These are phyloP conservation scores for Lasioglossum marginatum DNA, from an alignment of 2,888 invertebrate species.

Conservation along the genomic window DNA sequence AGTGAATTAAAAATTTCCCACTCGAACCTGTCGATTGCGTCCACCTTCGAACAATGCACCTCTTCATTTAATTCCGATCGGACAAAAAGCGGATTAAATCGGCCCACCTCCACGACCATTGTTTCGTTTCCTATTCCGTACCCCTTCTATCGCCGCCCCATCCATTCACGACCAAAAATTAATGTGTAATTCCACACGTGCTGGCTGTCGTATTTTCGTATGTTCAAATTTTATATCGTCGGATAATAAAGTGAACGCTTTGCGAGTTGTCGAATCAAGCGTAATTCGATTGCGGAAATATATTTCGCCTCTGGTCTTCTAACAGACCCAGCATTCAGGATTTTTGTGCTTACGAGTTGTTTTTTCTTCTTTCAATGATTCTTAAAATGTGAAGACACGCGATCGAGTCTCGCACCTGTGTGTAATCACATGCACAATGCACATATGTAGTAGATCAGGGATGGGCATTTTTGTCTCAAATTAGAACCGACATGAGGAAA, in stretches of 20 bases:
- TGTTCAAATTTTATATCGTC: neutral
- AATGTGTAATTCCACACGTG: neutral
- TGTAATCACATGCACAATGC: too few species aligned
- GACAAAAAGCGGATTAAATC: slow-evolving; percentile 40
- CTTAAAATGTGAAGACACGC: too few species aligned
- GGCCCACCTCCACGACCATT: neutral
- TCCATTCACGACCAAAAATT: slow-evolving; percentile 5
- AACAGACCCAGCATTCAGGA: neutral
- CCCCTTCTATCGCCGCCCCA: neutral
- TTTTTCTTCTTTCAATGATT: too few species aligned
- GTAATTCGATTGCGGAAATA: neutral
- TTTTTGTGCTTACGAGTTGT: too few species aligned
- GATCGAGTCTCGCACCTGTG: too few species aligned
- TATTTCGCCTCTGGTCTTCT: neutral
- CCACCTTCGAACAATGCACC: slow-evolving; percentile 36
- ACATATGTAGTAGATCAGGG: too few species aligned
- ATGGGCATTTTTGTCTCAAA: too few species aligned
- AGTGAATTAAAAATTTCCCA: slow-evolving; percentile 69
- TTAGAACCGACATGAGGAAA: too few species aligned
- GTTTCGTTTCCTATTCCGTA: neutral
- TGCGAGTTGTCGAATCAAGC: neutral
- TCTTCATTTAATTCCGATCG: slow-evolving; percentile 34
- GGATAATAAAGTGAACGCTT: neutral
- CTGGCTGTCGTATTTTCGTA: neutral
- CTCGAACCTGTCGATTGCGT: slow-evolving; percentile 40